Percentiles rank a stretch among this genome's conserved stretches.
These are phyloP conservation scores for Cirrhinus molitorella DNA, from an alignment of 2,797 vertebrate species.

Conservation along the genomic window DNA sequence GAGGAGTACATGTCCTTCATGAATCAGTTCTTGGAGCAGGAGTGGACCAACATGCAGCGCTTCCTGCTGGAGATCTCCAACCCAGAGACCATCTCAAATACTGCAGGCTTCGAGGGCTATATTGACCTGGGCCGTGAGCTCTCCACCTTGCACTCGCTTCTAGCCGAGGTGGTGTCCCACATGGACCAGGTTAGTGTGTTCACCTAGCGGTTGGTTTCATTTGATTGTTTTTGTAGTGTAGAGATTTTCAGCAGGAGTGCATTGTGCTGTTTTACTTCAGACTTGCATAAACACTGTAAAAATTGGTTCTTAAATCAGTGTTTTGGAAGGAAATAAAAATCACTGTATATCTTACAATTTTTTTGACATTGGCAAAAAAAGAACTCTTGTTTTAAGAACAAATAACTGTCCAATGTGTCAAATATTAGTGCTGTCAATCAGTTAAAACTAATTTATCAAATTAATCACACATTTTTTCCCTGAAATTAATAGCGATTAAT, in stretches of 20 bases:
- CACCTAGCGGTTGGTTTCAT: too few relatives aligned
- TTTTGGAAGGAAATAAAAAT: background rate
- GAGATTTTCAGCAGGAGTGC: background rate
- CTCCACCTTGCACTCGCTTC: conserved; percentile 93
- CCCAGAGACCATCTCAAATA: conserved; percentile 96
- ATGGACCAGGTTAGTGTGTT: conserved; percentile 89
- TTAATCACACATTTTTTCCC: too few relatives aligned
- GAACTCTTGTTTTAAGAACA: background rate
- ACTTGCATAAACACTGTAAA: background rate
- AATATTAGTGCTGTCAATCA: too few relatives aligned
- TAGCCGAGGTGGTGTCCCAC: conserved; percentile 92
- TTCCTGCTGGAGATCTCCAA: conserved; percentile 98
- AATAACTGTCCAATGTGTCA: too few relatives aligned
- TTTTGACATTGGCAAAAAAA: background rate
- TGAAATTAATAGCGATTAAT: too few relatives aligned
- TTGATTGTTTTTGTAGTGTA: background rate
- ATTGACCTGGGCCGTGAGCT: conserved; percentile 96
- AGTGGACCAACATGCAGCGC: conserved; percentile 99
- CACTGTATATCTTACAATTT: background rate
- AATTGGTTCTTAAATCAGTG: background rate
- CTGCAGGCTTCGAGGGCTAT: conserved; percentile 95
- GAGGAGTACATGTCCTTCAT: conserved; percentile 99
- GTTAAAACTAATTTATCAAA: too few relatives aligned
- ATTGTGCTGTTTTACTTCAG: background rate
- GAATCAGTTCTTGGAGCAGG: conserved; percentile 98